phyloP scores from a whole-genome alignment of 2,888 invertebrate species.

The Theodoxus fluviatilis region DNA sequence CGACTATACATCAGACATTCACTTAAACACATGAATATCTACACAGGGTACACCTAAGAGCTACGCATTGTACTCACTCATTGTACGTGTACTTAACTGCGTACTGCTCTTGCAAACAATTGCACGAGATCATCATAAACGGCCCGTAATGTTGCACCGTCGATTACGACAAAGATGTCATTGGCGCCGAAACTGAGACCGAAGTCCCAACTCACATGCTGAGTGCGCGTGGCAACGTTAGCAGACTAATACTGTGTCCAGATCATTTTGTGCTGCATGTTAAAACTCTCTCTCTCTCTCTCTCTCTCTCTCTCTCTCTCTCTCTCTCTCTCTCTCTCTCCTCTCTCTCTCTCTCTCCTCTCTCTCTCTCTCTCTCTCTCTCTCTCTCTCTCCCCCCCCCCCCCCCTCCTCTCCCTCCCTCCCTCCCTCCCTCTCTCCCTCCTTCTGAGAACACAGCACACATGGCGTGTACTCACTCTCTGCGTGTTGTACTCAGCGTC shows the following conservation, averaged over 20 bases:
- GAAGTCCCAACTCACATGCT: neutral
- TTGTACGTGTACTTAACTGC: too few species aligned
- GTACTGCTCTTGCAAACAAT: too few species aligned
- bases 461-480: constrained; percentile 18
- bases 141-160: too few species aligned
- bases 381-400: constrained; percentile 1
- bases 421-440: constrained; percentile 20
- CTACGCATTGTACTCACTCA: too few species aligned
- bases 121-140: too few species aligned
- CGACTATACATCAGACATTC: too few species aligned
- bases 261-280: neutral
- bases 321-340: neutral
- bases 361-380: neutral
- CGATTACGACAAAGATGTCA: neutral
- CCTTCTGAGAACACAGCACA: too few species aligned
- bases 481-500: constrained; percentile 6
- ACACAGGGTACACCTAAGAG: too few species aligned
- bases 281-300: neutral
- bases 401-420: constrained; percentile 20
- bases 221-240: too few species aligned
- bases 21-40: too few species aligned
- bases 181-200: neutral
- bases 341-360: neutral
- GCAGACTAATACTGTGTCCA: too few species aligned
- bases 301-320: neutral